Percentiles rank a stretch among this genome's conserved stretches.
Evolutionary conservation across 2,888 invertebrate species (phyloP).

Genomic region (Eupsilia transversa): DNA sequence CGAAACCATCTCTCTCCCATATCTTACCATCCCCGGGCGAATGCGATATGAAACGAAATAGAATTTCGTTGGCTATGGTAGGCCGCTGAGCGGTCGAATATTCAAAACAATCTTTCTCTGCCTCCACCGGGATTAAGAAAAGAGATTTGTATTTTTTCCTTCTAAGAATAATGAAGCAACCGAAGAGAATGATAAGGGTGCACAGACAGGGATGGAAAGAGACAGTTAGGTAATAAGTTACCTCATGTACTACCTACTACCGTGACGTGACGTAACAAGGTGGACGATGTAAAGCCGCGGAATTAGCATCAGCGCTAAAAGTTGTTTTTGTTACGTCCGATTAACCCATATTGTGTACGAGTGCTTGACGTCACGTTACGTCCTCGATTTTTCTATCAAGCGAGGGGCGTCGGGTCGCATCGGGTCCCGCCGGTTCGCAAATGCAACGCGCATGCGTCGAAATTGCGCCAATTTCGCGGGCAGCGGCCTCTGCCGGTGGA

Average conservation of each 20-base stretch:
- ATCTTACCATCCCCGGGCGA: conserved; percentile 63
- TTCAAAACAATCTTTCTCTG: conserved; percentile 79
- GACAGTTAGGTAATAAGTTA: conserved; percentile 66
- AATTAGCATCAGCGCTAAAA: conserved; percentile 71
- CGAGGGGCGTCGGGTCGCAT: conserved; percentile 86
- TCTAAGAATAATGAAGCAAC: conserved; percentile 74
- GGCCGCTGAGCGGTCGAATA: conserved; percentile 69
- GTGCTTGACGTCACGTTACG: conserved; percentile 88
- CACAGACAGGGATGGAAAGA: conserved; percentile 58
- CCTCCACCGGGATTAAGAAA: conserved; percentile 75
- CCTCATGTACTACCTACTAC: conserved; percentile 35
- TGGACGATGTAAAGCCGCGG: conserved; percentile 46
- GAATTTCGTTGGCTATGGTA: conserved; percentile 67
- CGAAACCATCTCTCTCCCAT: conserved; percentile 58
- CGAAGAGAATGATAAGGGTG: conserved; percentile 70
- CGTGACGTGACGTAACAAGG: conserved; percentile 44
- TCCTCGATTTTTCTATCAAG: conserved; percentile 89
- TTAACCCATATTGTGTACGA: conserved; percentile 87
- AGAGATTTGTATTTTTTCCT: conserved; percentile 77
- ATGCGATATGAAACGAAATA: conserved; percentile 71
- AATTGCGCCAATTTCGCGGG: conserved; percentile 89
- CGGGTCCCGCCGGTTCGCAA: conserved; percentile 85
- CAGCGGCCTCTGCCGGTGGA: conserved; percentile 87
- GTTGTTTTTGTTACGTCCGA: conserved; percentile 86
- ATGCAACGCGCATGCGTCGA: conserved; percentile 86